Evolutionary conservation across 1,140 invertebrate genomes (phyloP).

Genomic region (Formica exsecta): DNA sequence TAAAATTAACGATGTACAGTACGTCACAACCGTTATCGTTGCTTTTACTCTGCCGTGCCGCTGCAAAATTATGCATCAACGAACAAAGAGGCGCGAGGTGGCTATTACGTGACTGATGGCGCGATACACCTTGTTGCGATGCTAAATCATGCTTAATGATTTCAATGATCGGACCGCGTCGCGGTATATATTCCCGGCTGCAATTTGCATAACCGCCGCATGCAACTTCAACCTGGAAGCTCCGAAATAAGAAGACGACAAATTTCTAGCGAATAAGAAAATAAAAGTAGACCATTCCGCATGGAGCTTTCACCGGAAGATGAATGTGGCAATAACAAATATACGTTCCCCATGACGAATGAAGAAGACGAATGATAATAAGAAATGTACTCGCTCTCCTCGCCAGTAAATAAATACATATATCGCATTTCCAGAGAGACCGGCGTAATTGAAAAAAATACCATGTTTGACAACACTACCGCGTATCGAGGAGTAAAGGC

Average conservation of each 20-base stretch:
- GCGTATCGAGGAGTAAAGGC: neutral
- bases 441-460: neutral
- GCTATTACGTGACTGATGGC: slow-evolving; percentile 45
- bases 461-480: neutral
- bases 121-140: slow-evolving; percentile 30
- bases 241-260: neutral
- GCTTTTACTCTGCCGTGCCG: slow-evolving; percentile 7
- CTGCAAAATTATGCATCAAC: slow-evolving; percentile 11
- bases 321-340: slow-evolving; percentile 4
- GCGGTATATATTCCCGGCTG: neutral
- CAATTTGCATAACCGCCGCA: slow-evolving; percentile 32
- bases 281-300: neutral
- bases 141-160: slow-evolving; percentile 47
- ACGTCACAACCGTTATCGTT: neutral
- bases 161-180: slow-evolving; percentile 41
- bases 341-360: neutral
- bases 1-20: neutral
- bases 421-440: neutral
- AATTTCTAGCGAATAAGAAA: neutral
- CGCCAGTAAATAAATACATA: neutral
- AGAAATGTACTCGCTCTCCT: neutral
- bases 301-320: neutral
- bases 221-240: neutral
- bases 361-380: neutral
- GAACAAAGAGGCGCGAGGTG: slow-evolving; percentile 34